These are phyloP conservation scores for Melolontha melolontha DNA, from an alignment of 2,888 invertebrate genomes.

Conservation along the genomic window DNA sequence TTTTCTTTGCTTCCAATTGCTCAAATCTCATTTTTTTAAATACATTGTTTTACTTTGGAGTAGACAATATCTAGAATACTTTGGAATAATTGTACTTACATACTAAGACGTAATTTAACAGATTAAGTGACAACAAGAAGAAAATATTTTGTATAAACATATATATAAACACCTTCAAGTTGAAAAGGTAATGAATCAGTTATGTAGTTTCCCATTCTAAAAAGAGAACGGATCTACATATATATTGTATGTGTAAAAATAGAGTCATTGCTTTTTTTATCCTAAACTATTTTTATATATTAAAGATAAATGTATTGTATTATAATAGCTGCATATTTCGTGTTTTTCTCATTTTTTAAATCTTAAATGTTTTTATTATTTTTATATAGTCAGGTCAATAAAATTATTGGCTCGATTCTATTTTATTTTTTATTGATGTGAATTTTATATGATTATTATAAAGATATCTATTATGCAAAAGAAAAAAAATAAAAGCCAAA, in stretches of 20 bases:
- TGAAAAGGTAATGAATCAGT: no score
- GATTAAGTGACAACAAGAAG: not conserved
- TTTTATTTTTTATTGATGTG: conserved; percentile 17
- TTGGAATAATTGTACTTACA: conserved; percentile 15
- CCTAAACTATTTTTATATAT: no score
- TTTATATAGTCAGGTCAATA: conserved; percentile 5
- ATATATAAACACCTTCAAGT: not conserved
- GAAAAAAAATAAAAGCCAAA: conserved; percentile 26
- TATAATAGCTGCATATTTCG: no score
- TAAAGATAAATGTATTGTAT: no score
- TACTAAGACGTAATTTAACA: conserved; percentile 2
- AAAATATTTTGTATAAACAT: conserved; percentile 13
- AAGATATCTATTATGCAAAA: conserved; percentile 20
- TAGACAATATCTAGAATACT: conserved; percentile 2
- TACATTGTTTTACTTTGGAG: no score
- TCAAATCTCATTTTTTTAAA: conserved; percentile 12
- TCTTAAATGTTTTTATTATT: not conserved
- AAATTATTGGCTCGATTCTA: conserved; percentile 6
- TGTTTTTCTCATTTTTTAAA: no score
- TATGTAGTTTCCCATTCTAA: not conserved
- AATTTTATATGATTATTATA: conserved; percentile 24
- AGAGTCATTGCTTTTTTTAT: no score
- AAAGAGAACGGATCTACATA: no score
- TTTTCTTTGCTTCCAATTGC: conserved; percentile 17
- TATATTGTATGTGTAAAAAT: not conserved